Percentiles rank a stretch among this genome's conserved stretches.
Evolutionary conservation across 2,113 vertebrate species (phyloP).

Genomic region (Trinectes maculatus): DNA sequence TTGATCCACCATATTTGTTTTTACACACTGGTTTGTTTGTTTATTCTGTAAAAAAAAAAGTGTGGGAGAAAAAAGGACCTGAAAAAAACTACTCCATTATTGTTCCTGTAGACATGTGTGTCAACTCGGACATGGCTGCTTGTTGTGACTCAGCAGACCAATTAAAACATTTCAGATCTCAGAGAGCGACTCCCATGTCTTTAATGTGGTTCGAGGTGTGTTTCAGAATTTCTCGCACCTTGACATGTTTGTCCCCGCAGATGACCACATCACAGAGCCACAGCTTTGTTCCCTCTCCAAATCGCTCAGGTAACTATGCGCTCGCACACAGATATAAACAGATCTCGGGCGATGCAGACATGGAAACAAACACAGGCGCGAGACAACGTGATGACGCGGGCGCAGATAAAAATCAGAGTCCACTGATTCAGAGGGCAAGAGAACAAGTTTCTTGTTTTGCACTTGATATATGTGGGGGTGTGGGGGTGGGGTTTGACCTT

Average conservation of each 20-base stretch:
- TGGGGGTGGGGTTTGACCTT: conserved; percentile 5
- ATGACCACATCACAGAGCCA: conserved; percentile 11
- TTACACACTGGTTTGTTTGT: too few species aligned
- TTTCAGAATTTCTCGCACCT: conserved; percentile 29
- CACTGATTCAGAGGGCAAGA: too few species aligned
- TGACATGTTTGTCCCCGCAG: conserved; percentile 46
- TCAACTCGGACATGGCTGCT: not conserved
- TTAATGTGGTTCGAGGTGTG: conserved; percentile 46
- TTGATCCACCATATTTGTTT: not conserved
- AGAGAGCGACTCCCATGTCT: conserved; percentile 7
- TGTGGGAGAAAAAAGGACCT: too few species aligned
- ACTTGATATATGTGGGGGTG: not conserved
- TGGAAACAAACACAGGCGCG: conserved; percentile 23
- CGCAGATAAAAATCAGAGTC: conserved; percentile 4
- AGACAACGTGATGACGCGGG: conserved; percentile 13
- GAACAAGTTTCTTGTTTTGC: conserved; percentile 1
- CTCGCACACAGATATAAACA: conserved; percentile 53
- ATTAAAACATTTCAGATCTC: conserved; percentile 22
- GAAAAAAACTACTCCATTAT: too few species aligned
- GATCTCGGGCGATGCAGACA: conserved; percentile 8
- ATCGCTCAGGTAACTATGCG: conserved; percentile 50
- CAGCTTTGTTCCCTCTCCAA: conserved; percentile 53
- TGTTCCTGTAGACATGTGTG: not conserved
- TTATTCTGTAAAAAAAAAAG: too few species aligned
- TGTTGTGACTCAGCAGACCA: conserved; percentile 7